Evolutionary conservation across 2,113 vertebrate species (phyloP), one percentile per base, ranked within the genome.

Genomic region (Scalopus aquaticus): DNA sequence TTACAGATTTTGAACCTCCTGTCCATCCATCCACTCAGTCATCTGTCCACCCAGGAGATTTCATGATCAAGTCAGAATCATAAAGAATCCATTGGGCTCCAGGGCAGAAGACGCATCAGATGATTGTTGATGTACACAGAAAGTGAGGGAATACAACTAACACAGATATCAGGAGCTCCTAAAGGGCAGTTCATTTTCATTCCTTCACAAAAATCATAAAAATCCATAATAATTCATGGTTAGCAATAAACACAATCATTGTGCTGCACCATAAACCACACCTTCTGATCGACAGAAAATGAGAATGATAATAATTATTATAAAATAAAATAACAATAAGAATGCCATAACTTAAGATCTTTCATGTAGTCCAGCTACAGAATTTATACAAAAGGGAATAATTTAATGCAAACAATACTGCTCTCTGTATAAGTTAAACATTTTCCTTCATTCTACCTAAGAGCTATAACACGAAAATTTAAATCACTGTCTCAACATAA

Each of bases 281-380:
- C 98, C 98, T 98, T 98, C 98, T 98, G 98, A 98, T 98, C 98
- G 97, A 98, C 98, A 98, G 98, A 98, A 99, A 98, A 96, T 54
- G 98, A 97, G 98, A 98, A 98, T 98, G 97, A 98, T 98, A 98
- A 98, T 97, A 98, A 98, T 76, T 70, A 97, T 92, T 97, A 97
- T 96, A 96, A 97, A 97, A 96, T 78, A 97, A 97, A 97, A 97
- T 93, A 97, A 97, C 93, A 96, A 46, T 95, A 98, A 98, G 96
- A 99, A 98, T 97, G 98, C 97, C 98, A 99, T 99, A 99, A 99
- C 99, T 99, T 99, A 99, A 99, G 98, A 98, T 98, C 96, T 98
- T 98, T 85, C 95, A 97, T 99, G 99, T 99, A 99, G 99, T 98
- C 99, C 99, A 99, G 99, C 99, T 99, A 99, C 99, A 99, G 98